Percentiles rank a stretch among this genome's conserved stretches.
Conservation (phyloP, 2,797 vertebrate species). For the Parauchenoglanis ngamensis region DNA sequence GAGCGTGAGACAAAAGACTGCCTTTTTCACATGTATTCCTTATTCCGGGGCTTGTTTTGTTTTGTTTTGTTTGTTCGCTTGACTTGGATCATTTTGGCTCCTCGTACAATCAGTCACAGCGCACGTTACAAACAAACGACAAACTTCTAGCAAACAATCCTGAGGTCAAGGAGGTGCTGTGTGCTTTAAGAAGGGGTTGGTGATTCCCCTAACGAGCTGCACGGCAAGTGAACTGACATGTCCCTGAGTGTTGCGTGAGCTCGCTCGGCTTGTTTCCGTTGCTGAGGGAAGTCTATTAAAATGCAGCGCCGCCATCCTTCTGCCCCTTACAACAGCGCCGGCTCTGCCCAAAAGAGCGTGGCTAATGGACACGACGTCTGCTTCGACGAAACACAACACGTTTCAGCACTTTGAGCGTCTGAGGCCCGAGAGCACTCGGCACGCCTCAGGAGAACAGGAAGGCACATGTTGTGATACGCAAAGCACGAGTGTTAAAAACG, state of each 20-base stretch:
- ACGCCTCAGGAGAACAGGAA: constrained; percentile 36
- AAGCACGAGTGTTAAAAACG: constrained; percentile 14
- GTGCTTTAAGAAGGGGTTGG: neutral
- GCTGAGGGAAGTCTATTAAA: constrained; percentile 41
- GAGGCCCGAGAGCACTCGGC: constrained; percentile 32
- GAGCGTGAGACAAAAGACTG: too few species aligned
- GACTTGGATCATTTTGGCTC: neutral
- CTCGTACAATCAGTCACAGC: neutral
- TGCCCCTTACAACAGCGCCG: neutral
- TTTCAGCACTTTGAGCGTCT: constrained; percentile 56
- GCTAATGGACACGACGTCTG: constrained; percentile 54
- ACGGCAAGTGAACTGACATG: neutral
- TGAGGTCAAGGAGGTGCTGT: neutral
- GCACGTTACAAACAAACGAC: neutral
- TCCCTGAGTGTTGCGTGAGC: neutral
- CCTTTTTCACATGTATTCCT: neutral
- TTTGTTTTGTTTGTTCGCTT: neutral
- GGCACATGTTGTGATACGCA: constrained; percentile 25
- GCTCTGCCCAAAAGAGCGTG: constrained; percentile 20
- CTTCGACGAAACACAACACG: constrained; percentile 57
- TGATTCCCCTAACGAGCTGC: constrained; percentile 14
- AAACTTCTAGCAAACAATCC: neutral
- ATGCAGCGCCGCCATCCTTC: constrained; percentile 31
- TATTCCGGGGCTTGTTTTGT: neutral
- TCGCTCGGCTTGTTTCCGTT: constrained; percentile 6